Base-by-base conservation (phyloP, 2,797 vertebrate species). In the Acanthis flammea region DNA sequence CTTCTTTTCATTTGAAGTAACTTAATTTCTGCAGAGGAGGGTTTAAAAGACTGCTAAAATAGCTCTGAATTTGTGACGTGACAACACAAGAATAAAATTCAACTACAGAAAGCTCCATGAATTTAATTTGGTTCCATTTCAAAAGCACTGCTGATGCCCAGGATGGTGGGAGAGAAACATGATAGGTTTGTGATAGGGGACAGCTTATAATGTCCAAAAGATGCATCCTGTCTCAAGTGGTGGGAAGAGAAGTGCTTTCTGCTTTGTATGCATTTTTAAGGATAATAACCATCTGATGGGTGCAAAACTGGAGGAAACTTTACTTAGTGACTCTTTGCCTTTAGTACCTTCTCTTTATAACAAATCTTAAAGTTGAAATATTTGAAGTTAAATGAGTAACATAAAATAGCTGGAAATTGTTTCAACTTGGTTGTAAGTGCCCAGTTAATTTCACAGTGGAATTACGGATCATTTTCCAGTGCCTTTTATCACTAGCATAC, bases 361-460 rank as follows among this genome's bases (percentile, higher is more conserved):
- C 27, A 86, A 48, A 92, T 76, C 63, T 68, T 80, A 48, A 90
- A 62, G 48, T 42, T 90, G 77, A 86, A 94, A 88, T 80, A 79
- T 78, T 60, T 78, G 72, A 79, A 92, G 65, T 87, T 92, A 92
- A 91, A 91, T 54, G 57, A 92, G 41, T 83, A 72, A 66, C 25
- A 79, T 92, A 94, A 94, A 96, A 90, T 80, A 94, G 25, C 61
- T 94, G 51, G 39, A 86, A 95, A 86, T 95, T 8, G 21, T 83
- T 96, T 93, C 78, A 79, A 24, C 62, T 88, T 92, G 55, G 22
- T 62, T 76, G 55, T 83, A 94, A 89, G 80, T 0, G 1, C 72
- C 16, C 50, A 48, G 83, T 89, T 94, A 94, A 94, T 96, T 94
- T 90, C 48, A 51, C 87, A 81, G 79, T 84, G 60, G 68, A 92